Evolutionary conservation across 2,113 vertebrate genomes (phyloP).

Genomic region (Eulemur macaco): DNA sequence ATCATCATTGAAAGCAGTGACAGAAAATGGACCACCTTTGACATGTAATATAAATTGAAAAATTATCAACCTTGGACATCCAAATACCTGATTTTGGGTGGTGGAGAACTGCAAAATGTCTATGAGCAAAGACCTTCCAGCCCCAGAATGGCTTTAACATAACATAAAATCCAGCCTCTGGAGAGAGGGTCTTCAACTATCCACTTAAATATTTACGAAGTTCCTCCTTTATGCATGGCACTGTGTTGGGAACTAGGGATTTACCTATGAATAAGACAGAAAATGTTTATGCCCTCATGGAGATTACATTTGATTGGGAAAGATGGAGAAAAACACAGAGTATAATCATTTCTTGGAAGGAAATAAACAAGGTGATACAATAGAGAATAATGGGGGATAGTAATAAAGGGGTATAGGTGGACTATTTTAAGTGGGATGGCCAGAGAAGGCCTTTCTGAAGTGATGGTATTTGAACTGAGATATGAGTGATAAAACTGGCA

Average conservation of each 20-base stretch:
- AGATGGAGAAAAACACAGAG: not conserved
- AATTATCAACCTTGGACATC: not conserved
- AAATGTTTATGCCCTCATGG: not conserved
- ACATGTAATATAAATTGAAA: not conserved
- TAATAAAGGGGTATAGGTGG: not conserved
- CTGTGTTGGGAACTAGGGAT: not conserved
- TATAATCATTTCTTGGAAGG: not conserved
- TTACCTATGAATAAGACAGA: constrained; percentile 5
- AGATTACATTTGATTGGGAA: not conserved
- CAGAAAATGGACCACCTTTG: constrained; percentile 13
- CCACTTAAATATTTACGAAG: not conserved
- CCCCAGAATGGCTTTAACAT: not conserved
- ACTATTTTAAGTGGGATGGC: constrained; percentile 1
- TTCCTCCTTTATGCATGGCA: not conserved
- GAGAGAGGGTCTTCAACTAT: not conserved
- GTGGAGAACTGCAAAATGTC: not conserved
- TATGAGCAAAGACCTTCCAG: constrained; percentile 4
- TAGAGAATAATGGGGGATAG: not conserved
- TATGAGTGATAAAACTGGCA: constrained; percentile 7
- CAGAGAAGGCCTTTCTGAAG: not conserved
- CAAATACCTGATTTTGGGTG: constrained; percentile 10
- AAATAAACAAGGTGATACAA: constrained; percentile 16
- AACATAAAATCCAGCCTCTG: not conserved
- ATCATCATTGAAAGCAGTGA: not conserved
- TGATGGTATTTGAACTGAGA: not conserved